phyloP scores from a whole-genome alignment of 2,888 invertebrate species.

The Lasioglossum malachurum region DNA sequence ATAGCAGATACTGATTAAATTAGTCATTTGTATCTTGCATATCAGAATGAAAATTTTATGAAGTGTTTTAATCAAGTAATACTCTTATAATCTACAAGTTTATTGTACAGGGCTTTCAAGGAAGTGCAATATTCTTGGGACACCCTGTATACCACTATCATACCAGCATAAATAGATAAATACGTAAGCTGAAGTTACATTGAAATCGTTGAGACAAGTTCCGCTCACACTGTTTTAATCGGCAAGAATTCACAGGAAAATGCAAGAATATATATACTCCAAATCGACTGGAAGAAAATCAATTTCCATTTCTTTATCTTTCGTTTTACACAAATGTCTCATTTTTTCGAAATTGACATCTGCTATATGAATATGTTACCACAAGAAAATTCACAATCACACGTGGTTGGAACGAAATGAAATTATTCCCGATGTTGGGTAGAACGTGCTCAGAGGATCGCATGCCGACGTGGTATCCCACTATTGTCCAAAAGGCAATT shows the following conservation, averaged over 20 bases:
- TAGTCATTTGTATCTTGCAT: too few species aligned
- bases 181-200: too few species aligned
- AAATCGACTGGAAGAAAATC: neutral
- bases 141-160: too few species aligned
- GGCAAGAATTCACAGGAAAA: neutral
- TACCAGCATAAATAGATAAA: too few species aligned
- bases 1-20: too few species aligned
- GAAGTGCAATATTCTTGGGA: too few species aligned
- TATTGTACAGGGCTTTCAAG: too few species aligned
- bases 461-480: constrained; percentile 70
- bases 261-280: neutral
- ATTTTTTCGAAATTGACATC: neutral
- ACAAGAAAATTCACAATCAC: neutral
- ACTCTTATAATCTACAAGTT: too few species aligned
- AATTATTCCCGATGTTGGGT: constrained; percentile 66
- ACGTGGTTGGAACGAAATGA: constrained; percentile 51
- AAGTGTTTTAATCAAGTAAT: too few species aligned
- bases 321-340: neutral
- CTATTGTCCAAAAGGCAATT: constrained; percentile 77
- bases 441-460: constrained; percentile 63
- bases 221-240: too few species aligned
- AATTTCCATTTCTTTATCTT: neutral
- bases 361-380: neutral
- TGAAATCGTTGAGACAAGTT: too few species aligned
- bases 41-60: too few species aligned